phyloP scores from a whole-genome alignment of 2,888 invertebrate genomes.

The Gibbula magus region DNA sequence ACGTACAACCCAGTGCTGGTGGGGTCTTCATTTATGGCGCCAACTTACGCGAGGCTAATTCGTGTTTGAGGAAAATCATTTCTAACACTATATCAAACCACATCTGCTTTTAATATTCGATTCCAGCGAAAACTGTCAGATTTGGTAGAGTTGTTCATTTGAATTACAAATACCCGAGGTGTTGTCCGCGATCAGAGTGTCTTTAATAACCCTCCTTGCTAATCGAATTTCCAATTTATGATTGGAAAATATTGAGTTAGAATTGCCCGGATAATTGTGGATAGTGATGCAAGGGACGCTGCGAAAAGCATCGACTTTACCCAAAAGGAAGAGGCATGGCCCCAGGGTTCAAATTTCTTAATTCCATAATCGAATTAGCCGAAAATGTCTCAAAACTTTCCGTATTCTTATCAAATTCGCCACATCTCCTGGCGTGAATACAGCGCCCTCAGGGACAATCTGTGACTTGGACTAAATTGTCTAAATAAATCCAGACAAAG shows the following conservation, averaged over 20 bases:
- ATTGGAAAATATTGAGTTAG: constrained; percentile 21
- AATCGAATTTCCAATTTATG: constrained; percentile 21
- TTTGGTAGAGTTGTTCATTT: constrained; percentile 6
- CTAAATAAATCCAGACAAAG: constrained; percentile 28
- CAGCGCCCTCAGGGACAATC: constrained; percentile 13
- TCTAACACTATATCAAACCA: constrained; percentile 14
- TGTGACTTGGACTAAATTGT: constrained; percentile 25
- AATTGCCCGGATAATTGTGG: constrained; percentile 15
- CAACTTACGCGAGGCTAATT: not conserved
- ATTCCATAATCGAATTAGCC: constrained; percentile 24
- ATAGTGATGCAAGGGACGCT: not conserved
- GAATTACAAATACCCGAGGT: constrained; percentile 13
- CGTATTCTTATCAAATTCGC: constrained; percentile 27
- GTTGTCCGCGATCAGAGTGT: not conserved
- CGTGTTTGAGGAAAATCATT: constrained; percentile 2
- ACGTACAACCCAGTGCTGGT: no score
- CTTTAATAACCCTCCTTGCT: constrained; percentile 4
- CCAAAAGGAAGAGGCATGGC: not conserved
- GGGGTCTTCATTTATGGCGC: no score
- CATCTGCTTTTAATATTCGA: constrained; percentile 13
- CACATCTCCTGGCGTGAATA: not conserved
- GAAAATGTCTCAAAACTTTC: constrained; percentile 29
- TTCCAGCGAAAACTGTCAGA: constrained; percentile 12
- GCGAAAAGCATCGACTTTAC: not conserved
- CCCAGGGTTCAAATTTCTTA: constrained; percentile 1